Percentiles rank a stretch among this genome's conserved stretches.
Evolutionary conservation across 2,113 vertebrate genomes (phyloP).

Genomic region (Mungos mungo): DNA sequence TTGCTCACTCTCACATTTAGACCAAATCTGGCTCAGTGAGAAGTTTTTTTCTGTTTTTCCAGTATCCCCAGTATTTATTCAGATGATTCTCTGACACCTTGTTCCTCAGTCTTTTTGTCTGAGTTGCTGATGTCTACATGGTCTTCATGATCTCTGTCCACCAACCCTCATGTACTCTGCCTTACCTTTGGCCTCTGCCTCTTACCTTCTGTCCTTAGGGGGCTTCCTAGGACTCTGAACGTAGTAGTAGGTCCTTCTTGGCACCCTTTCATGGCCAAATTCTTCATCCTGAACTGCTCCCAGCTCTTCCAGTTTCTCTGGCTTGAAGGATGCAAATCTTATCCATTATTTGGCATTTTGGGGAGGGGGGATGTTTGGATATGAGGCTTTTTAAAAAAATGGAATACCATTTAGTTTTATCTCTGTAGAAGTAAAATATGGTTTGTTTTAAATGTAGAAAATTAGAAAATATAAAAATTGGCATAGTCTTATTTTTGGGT

Average conservation of each 20-base stretch:
- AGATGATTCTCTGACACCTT: neutral
- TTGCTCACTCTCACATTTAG: neutral
- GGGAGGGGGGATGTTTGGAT: neutral
- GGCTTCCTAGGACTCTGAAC: neutral
- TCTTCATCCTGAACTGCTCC: neutral
- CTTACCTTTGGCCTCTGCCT: neutral
- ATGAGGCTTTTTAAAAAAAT: neutral
- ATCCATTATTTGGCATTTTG: neutral
- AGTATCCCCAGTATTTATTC: neutral
- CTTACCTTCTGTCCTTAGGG: neutral
- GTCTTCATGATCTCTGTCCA: neutral
- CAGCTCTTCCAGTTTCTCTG: neutral
- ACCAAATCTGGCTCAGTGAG: neutral
- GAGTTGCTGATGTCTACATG: neutral
- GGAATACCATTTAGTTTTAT: neutral
- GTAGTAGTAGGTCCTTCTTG: neutral
- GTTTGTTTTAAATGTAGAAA: slow-evolving; percentile 42
- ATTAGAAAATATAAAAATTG: neutral
- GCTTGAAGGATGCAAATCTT: neutral
- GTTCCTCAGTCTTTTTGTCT: neutral
- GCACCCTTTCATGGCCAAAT: neutral
- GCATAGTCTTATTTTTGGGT: neutral
- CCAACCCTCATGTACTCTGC: neutral
- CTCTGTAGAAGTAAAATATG: neutral
- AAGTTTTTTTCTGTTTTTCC: slow-evolving; percentile 6